A percentile compares a stretch with the other conserved stretches of the same genome.
These are phyloP conservation scores for Parapristionchus giblindavisi DNA, from an alignment of 2,888 invertebrate genomes.

Conservation along the genomic window DNA sequence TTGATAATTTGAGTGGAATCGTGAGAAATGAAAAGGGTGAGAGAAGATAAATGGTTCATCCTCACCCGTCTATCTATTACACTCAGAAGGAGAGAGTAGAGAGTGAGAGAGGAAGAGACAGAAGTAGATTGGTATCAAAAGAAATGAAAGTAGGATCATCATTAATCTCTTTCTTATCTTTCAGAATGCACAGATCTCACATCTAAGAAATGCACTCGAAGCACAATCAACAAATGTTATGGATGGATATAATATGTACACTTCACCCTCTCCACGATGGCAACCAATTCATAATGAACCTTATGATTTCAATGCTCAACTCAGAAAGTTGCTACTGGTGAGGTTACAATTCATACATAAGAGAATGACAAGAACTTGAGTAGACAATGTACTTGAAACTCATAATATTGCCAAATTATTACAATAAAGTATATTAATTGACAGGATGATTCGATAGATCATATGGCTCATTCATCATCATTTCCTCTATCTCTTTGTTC, in stretches of 20 bases:
- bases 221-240: slow-evolving; percentile 54
- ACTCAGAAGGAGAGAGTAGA: background rate
- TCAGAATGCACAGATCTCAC: slow-evolving; percentile 71
- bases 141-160: background rate
- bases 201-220: slow-evolving; percentile 68
- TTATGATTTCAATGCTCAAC: slow-evolving; percentile 65
- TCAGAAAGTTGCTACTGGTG: slow-evolving; percentile 59
- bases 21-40: background rate
- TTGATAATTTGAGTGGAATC: slow-evolving; percentile 22
- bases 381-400: background rate
- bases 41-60: background rate
- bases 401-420: background rate
- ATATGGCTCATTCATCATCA: slow-evolving; percentile 66
- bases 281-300: slow-evolving; percentile 47
- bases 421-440: background rate
- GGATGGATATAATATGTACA: background rate
- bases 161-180: background rate
- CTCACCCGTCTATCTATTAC: slow-evolving; percentile 24
- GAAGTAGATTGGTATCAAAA: background rate
- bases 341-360: background rate
- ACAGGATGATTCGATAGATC: slow-evolving; percentile 60
- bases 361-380: background rate
- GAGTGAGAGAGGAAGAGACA: background rate
- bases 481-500: slow-evolving; percentile 64
- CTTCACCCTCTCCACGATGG: background rate